Evolutionary conservation across 2,888 invertebrate genomes (phyloP), one percentile per base, ranked within the genome.

Genomic region (Ormia ochracea): DNA sequence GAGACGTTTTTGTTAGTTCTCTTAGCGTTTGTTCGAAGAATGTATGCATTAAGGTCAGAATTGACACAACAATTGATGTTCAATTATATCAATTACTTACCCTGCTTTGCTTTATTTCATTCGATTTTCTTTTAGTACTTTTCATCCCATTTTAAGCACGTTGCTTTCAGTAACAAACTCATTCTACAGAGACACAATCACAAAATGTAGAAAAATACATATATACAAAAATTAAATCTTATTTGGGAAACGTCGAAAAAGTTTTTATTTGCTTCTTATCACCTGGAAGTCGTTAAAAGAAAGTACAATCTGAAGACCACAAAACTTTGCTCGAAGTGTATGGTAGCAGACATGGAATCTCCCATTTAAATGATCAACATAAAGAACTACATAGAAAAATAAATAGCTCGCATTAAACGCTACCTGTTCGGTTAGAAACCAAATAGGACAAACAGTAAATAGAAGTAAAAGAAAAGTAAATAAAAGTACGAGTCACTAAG

Each of bases 41-140:
- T n/a, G 7, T 23, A 41, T 38, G 14, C n/a, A 63, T 33, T 65
- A 45, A 48, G 28, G 10, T 26, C 43, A 38, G 45, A 10, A 54
- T 43, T 75, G 61, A 41, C 68, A 54, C 43, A 61, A 59, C 33
- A 68, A 75, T 68, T 75, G 59, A 68, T 52, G 52, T 59, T 28
- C 26, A 75, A 68, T 68, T 75, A 68, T 6, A 58, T 38, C 14
- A 65, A 50, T 50, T 41, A 74, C 48, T 56, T 56, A 36, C 48
- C 36, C 14, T 38, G 19, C 10, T 63, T 31, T 36, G 14, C 9
- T 63, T 41, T 38, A 17, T 14, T 23, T 36, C 17, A 10, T 1
- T 23, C 59, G 23, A 9, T n/a, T 36, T 12, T 21, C 10, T 10
- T 68, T 10, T 33, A 43, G 10, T 33, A n/a, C 1, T 58, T 36